These are phyloP conservation scores for Lipotes vexillifer DNA, from an alignment of 2,113 vertebrate species.

Conservation along the genomic window DNA sequence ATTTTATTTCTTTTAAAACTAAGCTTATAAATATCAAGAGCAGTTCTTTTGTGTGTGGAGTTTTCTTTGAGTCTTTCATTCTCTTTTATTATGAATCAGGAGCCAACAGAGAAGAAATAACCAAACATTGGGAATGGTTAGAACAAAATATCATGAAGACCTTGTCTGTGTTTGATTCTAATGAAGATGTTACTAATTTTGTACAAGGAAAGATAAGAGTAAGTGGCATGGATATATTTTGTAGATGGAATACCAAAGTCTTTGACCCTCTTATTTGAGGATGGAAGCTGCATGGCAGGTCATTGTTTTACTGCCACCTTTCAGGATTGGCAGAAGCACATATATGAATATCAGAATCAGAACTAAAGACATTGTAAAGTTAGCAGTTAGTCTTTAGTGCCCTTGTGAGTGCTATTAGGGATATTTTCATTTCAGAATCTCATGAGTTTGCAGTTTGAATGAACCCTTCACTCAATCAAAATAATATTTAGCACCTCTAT, in stretches of 20 bases:
- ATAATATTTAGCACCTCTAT: background rate
- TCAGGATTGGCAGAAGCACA: background rate
- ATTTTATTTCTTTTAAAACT: slow-evolving; percentile 33
- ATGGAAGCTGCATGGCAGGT: background rate
- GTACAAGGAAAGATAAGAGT: slow-evolving; percentile 98
- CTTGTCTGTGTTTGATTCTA: slow-evolving; percentile 96
- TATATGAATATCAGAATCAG: background rate
- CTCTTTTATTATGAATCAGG: slow-evolving; percentile 78
- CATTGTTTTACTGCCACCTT: background rate
- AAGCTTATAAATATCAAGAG: slow-evolving; percentile 4
- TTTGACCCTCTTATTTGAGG: background rate
- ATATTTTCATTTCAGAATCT: slow-evolving; percentile 42
- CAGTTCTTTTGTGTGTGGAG: slow-evolving; percentile 16
- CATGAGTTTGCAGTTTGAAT: slow-evolving; percentile 24
- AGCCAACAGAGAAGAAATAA: slow-evolving; percentile 93
- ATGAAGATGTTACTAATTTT: slow-evolving; percentile 97
- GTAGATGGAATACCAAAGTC: background rate
- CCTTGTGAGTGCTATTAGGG: background rate
- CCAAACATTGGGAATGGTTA: slow-evolving; percentile 96
- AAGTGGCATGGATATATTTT: slow-evolving; percentile 73
- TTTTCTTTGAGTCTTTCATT: slow-evolving; percentile 52
- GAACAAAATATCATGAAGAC: slow-evolving; percentile 96
- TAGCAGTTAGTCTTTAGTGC: background rate
- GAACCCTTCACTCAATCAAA: background rate
- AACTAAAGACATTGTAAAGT: background rate